Base-by-base conservation (phyloP, 1,140 invertebrate genomes). In the Pemphigus obesinymphae region DNA sequence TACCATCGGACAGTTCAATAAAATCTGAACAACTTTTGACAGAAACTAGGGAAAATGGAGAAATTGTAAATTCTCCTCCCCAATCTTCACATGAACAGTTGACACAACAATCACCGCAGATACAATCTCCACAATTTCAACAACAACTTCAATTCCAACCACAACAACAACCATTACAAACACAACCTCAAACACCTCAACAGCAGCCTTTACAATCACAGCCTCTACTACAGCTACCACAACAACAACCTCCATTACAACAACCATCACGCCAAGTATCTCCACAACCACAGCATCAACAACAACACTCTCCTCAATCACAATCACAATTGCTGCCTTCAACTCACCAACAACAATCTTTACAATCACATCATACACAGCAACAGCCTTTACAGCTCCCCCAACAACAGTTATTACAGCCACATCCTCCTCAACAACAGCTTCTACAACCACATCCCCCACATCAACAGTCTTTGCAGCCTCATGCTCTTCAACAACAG, bases 21-120 rank as follows among this genome's bases (percentile, higher is more conserved):
- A 73, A 73, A 73, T 73, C 70, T 50, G 70, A 73, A 73, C 70
- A 50, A 0, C 26, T 50, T 31, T 20, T 48, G n/a, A 31, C 76
- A 26, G 40, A 53, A 20, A 13, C 55, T 48, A 80, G 4, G 20
- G 76, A 80, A 80, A 80, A 80, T 80, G 55, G 55, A 63, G 76
- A 80, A 80, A 80, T 63, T 20, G 4, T 55, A 26, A 40, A 34
- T 58, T 63, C 76, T 26, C 23, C 29, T n/a, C 11, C 31, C 29
- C 55, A 73, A 50, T 5, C 29, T 34, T 43, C 31, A 58, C n/a
- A 80, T 31, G 50, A 80, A 31, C 34, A 26, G 17, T 34, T 45
- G 23, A n/a, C n/a, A 3, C 68, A 70, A 80, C 76, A 63, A 63
- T 8, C 15, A 7, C 3, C 34, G 37, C 63, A 75, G 45, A 17